phyloP scores from a whole-genome alignment of 1,140 invertebrate species.

The Neomicropteryx cornuta region DNA sequence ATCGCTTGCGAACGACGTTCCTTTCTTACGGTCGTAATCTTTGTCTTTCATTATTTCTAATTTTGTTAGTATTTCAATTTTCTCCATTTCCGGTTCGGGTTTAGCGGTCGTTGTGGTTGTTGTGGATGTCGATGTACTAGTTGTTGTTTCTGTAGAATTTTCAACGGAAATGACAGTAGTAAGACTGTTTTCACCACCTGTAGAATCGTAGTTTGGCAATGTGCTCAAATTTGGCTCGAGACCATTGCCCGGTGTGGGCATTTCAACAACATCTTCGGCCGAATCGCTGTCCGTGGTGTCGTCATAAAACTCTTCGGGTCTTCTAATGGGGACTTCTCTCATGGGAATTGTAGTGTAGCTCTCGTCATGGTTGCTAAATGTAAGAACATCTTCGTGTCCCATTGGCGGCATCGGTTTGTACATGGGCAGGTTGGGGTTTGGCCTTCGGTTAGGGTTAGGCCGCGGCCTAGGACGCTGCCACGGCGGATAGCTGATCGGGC shows the following conservation, averaged over 20 bases:
- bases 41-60: constrained; percentile 17
- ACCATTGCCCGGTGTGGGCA: too few relatives aligned
- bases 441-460: constrained; percentile 28
- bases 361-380: too few relatives aligned
- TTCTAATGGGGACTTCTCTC: constrained; percentile 4
- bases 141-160: constrained; percentile 14
- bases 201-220: too few relatives aligned
- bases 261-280: too few relatives aligned
- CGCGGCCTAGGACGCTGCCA: constrained; percentile 47
- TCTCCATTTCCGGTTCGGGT: constrained; percentile 16
- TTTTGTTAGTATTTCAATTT: constrained; percentile 15
- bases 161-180: constrained; percentile 17
- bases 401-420: constrained; percentile 29
- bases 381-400: too few relatives aligned
- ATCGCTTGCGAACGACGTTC: constrained; percentile 12
- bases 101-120: constrained; percentile 15
- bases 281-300: too few relatives aligned
- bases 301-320: too few relatives aligned
- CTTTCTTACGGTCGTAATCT: constrained; percentile 16
- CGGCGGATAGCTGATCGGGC: constrained; percentile 40
- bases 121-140: constrained; percentile 14
- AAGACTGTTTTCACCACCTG: constrained; percentile 5
- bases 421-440: constrained; percentile 31
- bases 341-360: constrained; percentile 6
- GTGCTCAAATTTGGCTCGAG: too few relatives aligned